Evolutionary conservation across 1,140 invertebrate species (phyloP).

Genomic region (Megathymus violae): DNA sequence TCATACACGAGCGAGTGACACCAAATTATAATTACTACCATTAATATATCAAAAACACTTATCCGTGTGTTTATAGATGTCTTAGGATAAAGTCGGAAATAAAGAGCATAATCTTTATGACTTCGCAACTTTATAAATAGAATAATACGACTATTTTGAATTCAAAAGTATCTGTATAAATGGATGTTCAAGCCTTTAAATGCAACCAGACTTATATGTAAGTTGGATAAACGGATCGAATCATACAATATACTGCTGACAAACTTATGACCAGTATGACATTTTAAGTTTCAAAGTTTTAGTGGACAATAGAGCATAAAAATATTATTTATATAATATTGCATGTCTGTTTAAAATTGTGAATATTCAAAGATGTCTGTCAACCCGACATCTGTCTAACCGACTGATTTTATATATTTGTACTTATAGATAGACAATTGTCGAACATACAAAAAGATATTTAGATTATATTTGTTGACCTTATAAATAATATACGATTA

Average conservation of each 20-base stretch:
- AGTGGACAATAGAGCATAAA: too few relatives aligned
- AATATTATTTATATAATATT: too few relatives aligned
- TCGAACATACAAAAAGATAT: too few relatives aligned
- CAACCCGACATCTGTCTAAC: background rate
- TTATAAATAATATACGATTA: too few relatives aligned
- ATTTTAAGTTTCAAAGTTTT: too few relatives aligned
- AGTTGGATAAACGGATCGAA: background rate
- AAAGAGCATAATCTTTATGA: background rate
- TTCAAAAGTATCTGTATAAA: constrained; percentile 1
- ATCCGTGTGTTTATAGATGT: background rate
- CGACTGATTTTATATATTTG: constrained; percentile 7
- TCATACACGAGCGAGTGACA: constrained; percentile 4
- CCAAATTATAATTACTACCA: constrained; percentile 12
- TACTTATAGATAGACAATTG: background rate
- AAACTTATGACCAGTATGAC: too few relatives aligned
- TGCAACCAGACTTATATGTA: background rate
- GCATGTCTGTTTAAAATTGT: too few relatives aligned
- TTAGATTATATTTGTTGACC: too few relatives aligned
- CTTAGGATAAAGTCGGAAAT: background rate
- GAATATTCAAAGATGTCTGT: too few relatives aligned
- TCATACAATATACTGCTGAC: too few relatives aligned
- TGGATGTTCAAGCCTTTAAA: background rate
- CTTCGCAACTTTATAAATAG: too few relatives aligned
- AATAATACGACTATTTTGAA: background rate
- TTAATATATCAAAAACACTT: constrained; percentile 9